These are phyloP conservation scores for Lasioglossum pauxillum DNA, from an alignment of 2,888 invertebrate genomes.

Conservation along the genomic window DNA sequence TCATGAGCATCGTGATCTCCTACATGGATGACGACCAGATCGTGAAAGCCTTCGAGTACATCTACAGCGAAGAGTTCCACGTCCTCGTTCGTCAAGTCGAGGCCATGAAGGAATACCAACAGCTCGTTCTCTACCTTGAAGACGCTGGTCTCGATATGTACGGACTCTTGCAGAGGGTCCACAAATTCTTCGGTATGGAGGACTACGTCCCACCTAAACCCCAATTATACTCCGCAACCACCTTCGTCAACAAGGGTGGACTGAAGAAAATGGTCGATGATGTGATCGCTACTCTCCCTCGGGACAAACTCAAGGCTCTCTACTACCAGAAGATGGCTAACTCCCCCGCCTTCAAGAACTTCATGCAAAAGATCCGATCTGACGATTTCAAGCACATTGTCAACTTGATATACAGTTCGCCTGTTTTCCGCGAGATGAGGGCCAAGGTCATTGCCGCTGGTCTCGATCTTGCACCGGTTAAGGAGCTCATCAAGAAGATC, in stretches of 20 bases:
- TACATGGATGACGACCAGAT: too few relatives aligned
- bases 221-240: too few relatives aligned
- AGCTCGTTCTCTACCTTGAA: too few relatives aligned
- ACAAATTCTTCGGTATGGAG: too few relatives aligned
- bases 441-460: constrained; percentile 63
- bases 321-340: constrained; percentile 73
- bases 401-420: constrained; percentile 39
- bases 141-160: too few relatives aligned
- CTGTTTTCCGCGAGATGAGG: constrained; percentile 39
- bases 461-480: constrained; percentile 63
- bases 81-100: too few relatives aligned
- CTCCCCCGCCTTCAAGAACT: constrained; percentile 69
- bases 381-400: constrained; percentile 69
- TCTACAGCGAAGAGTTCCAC: too few relatives aligned
- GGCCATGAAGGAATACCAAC: too few relatives aligned
- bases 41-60: too few relatives aligned
- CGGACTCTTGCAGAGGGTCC: too few relatives aligned
- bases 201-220: too few relatives aligned
- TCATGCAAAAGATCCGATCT: constrained; percentile 68
- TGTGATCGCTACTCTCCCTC: constrained; percentile 71
- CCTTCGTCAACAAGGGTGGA: constrained; percentile 69
- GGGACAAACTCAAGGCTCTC: constrained; percentile 71
- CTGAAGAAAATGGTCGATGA: constrained; percentile 72
- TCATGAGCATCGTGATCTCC: too few relatives aligned
- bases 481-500: constrained; percentile 52